Percentiles rank a stretch among this genome's conserved stretches.
Conservation (phyloP, 2,113 vertebrate genomes). For the Galbula dea region DNA sequence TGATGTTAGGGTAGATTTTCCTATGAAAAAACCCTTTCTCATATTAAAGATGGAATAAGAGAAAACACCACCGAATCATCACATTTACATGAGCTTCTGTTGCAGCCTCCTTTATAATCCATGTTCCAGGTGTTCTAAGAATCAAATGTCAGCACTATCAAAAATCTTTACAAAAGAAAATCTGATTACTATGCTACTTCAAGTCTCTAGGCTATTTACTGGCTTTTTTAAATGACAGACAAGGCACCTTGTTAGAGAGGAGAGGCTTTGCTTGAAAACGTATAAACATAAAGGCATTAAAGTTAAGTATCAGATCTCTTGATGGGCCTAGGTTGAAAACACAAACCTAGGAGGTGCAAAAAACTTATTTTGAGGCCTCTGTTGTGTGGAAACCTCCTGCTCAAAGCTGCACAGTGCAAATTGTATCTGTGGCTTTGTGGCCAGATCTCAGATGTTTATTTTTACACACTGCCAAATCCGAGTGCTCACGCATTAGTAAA, state of each 20-base stretch:
- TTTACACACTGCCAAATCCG: neutral
- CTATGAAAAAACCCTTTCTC: neutral
- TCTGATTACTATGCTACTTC: neutral
- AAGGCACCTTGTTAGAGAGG: neutral
- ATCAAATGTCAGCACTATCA: neutral
- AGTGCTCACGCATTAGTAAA: neutral
- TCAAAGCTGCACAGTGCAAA: neutral
- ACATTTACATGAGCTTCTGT: neutral
- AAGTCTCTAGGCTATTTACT: neutral
- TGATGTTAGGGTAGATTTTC: neutral
- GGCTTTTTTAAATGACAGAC: neutral
- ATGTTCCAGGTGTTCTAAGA: neutral
- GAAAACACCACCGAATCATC: neutral
- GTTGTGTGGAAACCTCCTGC: conserved; percentile 14
- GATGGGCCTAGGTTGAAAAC: neutral
- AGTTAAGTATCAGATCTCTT: neutral
- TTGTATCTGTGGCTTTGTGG: neutral
- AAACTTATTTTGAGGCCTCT: neutral
- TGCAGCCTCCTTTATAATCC: neutral
- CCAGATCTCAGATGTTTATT: conserved; percentile 46
- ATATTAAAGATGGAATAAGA: neutral
- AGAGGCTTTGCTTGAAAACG: neutral
- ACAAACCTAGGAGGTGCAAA: neutral
- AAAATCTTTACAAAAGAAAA: neutral
- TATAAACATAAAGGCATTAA: neutral